Evolutionary conservation across 2,888 invertebrate genomes (phyloP), one percentile per base, ranked within the genome.

Genomic region (Uropetala carovei): DNA sequence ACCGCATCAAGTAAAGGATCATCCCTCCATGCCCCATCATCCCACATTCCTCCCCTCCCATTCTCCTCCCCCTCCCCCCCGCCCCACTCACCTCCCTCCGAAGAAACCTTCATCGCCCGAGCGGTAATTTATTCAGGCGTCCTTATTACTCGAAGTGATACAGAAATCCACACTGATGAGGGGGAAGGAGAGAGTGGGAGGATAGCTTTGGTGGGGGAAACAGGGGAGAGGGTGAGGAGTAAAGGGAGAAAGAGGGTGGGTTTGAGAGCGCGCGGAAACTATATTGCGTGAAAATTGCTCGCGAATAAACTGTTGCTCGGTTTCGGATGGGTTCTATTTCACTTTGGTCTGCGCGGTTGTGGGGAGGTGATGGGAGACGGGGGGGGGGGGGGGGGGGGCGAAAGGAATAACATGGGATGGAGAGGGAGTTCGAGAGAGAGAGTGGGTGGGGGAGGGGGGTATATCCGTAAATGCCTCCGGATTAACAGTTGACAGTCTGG

Each of bases 301-400:
- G 14, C 85, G 85, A 58, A 85, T 85, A 57, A 85, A 85, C 85
- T 58, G 85, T 85, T 85, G 58, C 57, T 22, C 22, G 58, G 57
- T 85, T 58, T 58, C 22, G 22, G 58, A 85, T 57, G 11, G 57
- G n/a, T 13, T 27, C 22, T 58, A n/a, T 57, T 8, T 58, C 85
- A n/a, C 85, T n/a, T 22, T 11, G 85, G 22, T 3, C 57, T 14
- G n/a, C 13, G 10, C 4, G 14, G 83, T 56, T 56, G 18, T 8
- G 16, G 68, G 5, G 43, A 43, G 43, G 43, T 43, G 43, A 43
- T 43, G 43, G 43, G 43, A 1, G 43, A 43, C 7, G 16, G 11
- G 43, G 56, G 57, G n/a, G 83, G 43, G 43, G 56, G n/a, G n/a
- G 43, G 56, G 83, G 4, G 83, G 83, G n/a, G 43, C 5, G 43